These are phyloP conservation scores for Corythaixoides concolor DNA, from an alignment of 2,113 vertebrate genomes.

Conservation along the genomic window DNA sequence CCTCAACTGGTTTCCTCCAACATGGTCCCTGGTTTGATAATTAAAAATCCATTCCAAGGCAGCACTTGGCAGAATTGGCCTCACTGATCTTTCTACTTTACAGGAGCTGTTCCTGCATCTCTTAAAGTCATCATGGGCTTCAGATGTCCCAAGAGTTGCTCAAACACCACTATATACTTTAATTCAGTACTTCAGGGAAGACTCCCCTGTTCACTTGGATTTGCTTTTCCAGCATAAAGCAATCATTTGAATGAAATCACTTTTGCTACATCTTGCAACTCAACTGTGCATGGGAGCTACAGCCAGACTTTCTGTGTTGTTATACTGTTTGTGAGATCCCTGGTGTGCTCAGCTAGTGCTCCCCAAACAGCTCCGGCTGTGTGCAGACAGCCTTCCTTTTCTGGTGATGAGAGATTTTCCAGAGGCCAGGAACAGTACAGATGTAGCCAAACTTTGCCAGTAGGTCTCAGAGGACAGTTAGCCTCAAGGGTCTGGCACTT, in stretches of 20 bases:
- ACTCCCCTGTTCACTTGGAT: not conserved
- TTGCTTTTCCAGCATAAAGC: not conserved
- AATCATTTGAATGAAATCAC: not conserved
- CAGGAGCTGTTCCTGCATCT: not conserved
- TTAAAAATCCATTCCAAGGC: not conserved
- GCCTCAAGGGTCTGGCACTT: not conserved
- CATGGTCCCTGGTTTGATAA: not conserved
- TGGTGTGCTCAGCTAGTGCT: not conserved
- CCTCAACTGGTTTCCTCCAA: not conserved
- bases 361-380: not conserved
- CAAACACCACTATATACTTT: not conserved
- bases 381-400: not conserved
- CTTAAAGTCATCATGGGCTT: not conserved
- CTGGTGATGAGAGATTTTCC: not conserved
- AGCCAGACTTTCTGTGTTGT: not conserved
- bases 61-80: not conserved
- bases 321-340: not conserved
- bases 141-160: not conserved
- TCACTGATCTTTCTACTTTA: not conserved
- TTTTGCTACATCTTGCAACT: not conserved
- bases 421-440: not conserved
- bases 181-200: not conserved
- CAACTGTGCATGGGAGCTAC: not conserved
- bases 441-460: not conserved
- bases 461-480: not conserved